These are phyloP conservation scores for Rhagoletis zephyria DNA, from an alignment of 1,140 invertebrate species.

Conservation along the genomic window DNA sequence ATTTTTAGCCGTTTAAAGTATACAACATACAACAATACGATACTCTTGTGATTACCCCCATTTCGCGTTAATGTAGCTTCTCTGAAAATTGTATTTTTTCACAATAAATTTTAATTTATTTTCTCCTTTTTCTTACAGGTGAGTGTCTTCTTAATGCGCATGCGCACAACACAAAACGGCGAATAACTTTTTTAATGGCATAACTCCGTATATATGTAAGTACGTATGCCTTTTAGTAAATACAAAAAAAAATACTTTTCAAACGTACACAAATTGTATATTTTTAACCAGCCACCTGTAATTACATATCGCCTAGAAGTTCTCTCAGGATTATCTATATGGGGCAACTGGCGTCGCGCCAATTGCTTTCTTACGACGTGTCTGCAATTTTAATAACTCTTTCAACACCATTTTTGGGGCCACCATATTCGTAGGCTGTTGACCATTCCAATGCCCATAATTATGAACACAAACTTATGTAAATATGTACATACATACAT, in stretches of 20 bases:
- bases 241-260: not conserved
- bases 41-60: too few species aligned
- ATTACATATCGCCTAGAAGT: not conserved
- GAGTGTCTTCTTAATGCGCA: constrained; percentile 16
- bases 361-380: not conserved
- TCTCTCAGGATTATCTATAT: not conserved
- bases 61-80: too few species aligned
- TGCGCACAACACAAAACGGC: not conserved
- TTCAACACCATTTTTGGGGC: constrained; percentile 7
- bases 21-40: too few species aligned
- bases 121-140: constrained; percentile 27
- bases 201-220: not conserved
- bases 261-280: not conserved
- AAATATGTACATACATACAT: not conserved
- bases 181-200: not conserved
- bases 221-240: not conserved
- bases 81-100: too few species aligned
- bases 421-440: not conserved
- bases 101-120: not conserved
- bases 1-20: too few species aligned
- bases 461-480: not conserved
- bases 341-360: not conserved
- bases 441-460: constrained; percentile 7
- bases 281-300: not conserved
- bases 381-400: constrained; percentile 2